Percentiles rank a stretch among this genome's conserved stretches.
Evolutionary conservation across 2,888 invertebrate genomes (phyloP).

Genomic region (Tortrix viridana): DNA sequence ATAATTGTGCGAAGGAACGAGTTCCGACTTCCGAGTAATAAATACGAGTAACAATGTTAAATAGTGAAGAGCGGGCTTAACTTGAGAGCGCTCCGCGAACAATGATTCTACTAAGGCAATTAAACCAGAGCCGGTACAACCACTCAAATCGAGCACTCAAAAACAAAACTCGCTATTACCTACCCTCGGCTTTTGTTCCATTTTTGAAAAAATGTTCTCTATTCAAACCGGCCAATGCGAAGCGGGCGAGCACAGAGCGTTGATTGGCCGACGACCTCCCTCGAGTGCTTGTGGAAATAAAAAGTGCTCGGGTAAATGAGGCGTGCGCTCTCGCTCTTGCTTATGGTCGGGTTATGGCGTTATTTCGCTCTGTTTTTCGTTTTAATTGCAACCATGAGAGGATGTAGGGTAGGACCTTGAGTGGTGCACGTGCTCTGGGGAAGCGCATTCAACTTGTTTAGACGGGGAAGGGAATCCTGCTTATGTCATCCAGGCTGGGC

Average conservation of each 20-base stretch:
- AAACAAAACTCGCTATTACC: constrained; percentile 83
- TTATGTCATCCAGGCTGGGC: constrained; percentile 62
- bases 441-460: constrained; percentile 75
- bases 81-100: constrained; percentile 62
- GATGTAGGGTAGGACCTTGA: constrained; percentile 80
- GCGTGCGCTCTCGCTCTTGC: constrained; percentile 68
- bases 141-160: constrained; percentile 80
- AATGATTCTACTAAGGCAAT: constrained; percentile 75
- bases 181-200: constrained; percentile 79
- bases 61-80: constrained; percentile 64
- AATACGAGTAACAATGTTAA: constrained; percentile 73
- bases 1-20: constrained; percentile 58
- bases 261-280: constrained; percentile 83
- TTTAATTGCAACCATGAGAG: constrained; percentile 82
- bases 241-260: constrained; percentile 75
- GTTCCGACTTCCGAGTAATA: constrained; percentile 64
- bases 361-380: constrained; percentile 76
- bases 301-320: constrained; percentile 82
- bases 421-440: constrained; percentile 79
- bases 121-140: constrained; percentile 68
- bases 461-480: constrained; percentile 66
- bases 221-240: constrained; percentile 82
- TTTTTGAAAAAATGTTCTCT: constrained; percentile 76
- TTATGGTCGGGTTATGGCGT: constrained; percentile 51
- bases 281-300: constrained; percentile 79